A percentile compares a stretch with the other conserved stretches of the same genome.
Evolutionary conservation across 1,140 invertebrate genomes (phyloP).

Genomic region (Campoletis sonorensis): DNA sequence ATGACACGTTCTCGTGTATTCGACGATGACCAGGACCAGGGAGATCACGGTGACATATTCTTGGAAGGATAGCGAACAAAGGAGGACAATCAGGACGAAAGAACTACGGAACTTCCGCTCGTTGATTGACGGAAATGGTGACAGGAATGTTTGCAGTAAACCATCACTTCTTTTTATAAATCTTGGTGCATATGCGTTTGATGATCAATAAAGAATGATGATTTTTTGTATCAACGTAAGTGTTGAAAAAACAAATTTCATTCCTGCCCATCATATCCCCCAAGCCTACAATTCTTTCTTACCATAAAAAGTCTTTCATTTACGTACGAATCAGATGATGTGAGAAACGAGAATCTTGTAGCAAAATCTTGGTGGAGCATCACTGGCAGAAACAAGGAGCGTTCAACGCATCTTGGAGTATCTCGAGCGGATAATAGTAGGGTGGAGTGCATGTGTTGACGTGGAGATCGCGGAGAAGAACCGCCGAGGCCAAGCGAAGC

Average conservation of each 20-base stretch:
- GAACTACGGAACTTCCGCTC: not conserved
- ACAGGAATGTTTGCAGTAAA: not conserved
- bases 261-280: not conserved
- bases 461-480: slow-evolving; percentile 29
- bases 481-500: slow-evolving; percentile 17
- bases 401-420: slow-evolving; percentile 31
- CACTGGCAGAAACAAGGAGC: slow-evolving; percentile 8
- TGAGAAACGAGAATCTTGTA: slow-evolving; percentile 24
- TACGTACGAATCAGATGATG: slow-evolving; percentile 10
- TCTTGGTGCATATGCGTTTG: too few relatives aligned
- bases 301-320: not conserved
- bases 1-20: slow-evolving; percentile 27
- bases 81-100: not conserved
- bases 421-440: slow-evolving; percentile 45
- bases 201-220: too few relatives aligned
- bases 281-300: not conserved
- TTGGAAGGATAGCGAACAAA: not conserved
- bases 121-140: too few relatives aligned
- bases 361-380: slow-evolving; percentile 23
- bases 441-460: slow-evolving; percentile 44
- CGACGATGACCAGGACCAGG: not conserved
- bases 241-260: not conserved
- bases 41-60: slow-evolving; percentile 14
- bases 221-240: too few relatives aligned
- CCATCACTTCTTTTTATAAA: too few relatives aligned